These are phyloP conservation scores for Trachythela sp. DNA, from an alignment of 64 coral and sea anemone species.

Conservation along the genomic window DNA sequence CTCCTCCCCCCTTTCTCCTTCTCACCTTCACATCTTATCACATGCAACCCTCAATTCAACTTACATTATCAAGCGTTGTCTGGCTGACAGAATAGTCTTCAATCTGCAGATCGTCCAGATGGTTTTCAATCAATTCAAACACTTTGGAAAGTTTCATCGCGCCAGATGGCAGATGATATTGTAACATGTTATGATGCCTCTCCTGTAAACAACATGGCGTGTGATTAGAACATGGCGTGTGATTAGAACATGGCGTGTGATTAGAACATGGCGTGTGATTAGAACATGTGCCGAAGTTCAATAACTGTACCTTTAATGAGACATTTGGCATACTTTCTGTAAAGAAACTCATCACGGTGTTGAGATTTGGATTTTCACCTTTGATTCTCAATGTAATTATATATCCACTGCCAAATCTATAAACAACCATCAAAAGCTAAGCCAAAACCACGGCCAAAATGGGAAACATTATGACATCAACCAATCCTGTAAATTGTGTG, in stretches of 20 bases:
- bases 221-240: neutral
- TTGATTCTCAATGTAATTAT: constrained; percentile 1
- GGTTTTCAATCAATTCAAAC: constrained; percentile 75
- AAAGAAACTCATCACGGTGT: neutral
- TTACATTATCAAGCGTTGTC: constrained; percentile 92
- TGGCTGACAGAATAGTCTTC: constrained; percentile 99
- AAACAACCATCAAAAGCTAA: neutral
- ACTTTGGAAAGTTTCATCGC: constrained; percentile 64
- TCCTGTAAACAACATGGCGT: constrained; percentile 43
- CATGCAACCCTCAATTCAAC: neutral
- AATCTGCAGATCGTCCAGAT: constrained; percentile 64
- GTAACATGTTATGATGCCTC: constrained; percentile 86
- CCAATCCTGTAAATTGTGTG: too few relatives aligned
- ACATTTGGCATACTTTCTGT: neutral
- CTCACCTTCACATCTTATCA: too few relatives aligned
- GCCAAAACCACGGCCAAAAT: neutral
- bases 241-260: neutral
- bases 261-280: neutral
- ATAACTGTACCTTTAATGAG: neutral
- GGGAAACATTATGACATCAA: too few relatives aligned
- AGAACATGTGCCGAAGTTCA: neutral
- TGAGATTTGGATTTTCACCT: neutral
- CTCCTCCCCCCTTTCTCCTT: too few relatives aligned
- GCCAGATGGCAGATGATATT: constrained; percentile 94
- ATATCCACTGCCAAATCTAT: constrained; percentile 7